Evolutionary conservation across 2,888 invertebrate genomes (phyloP).

Genomic region (Drosophila cracens): DNA sequence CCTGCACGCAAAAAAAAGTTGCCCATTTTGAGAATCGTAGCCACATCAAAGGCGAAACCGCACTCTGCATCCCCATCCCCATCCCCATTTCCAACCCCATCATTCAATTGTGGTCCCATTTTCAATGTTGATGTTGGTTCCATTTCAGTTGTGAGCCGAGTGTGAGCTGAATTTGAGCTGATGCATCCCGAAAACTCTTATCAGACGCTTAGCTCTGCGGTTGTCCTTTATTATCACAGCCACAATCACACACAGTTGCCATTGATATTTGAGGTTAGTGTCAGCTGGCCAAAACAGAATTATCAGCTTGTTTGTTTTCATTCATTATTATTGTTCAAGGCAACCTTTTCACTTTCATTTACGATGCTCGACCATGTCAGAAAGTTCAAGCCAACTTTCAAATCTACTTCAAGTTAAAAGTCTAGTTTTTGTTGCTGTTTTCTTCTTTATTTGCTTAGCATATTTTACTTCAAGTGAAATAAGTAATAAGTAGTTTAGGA

Average conservation of each 20-base stretch:
- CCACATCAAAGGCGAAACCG: conserved; percentile 61
- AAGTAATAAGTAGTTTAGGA: not conserved
- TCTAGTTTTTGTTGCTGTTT: not conserved
- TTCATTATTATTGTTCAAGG: conserved; percentile 29
- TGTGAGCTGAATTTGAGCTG: conserved; percentile 34
- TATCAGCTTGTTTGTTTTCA: conserved; percentile 28
- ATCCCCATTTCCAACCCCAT: not conserved
- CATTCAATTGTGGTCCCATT: conserved; percentile 69
- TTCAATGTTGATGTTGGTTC: conserved; percentile 62
- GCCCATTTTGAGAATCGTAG: conserved; percentile 36
- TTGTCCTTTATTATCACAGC: conserved; percentile 41
- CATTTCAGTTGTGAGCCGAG: conserved; percentile 46
- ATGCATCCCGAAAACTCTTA: conserved; percentile 26
- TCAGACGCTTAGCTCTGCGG: conserved; percentile 56
- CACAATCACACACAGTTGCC: not conserved
- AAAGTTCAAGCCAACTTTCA: not conserved
- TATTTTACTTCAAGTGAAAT: not conserved
- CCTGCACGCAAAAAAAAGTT: conserved; percentile 23
- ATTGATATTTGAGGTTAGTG: conserved; percentile 41
- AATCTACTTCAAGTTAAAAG: not conserved
- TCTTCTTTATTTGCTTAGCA: not conserved
- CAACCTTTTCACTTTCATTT: conserved; percentile 6
- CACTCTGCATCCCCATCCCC: not conserved
- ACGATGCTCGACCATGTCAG: not conserved
- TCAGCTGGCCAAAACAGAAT: conserved; percentile 16